Evolutionary conservation across 2,888 invertebrate genomes (phyloP), one percentile per base, ranked within the genome.

Genomic region (Sinotaia quadrata): DNA sequence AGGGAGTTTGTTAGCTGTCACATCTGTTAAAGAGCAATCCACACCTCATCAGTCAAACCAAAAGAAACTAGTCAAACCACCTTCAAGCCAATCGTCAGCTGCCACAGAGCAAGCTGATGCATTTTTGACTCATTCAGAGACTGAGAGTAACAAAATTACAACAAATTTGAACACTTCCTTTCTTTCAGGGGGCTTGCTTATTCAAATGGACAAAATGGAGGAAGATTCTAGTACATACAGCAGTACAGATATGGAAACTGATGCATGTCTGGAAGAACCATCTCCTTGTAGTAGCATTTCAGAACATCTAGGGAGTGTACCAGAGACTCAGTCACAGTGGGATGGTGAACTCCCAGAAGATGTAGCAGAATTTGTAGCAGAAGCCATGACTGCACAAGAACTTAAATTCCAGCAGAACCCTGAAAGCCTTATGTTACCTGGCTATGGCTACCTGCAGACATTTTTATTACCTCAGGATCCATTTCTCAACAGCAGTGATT

Each of bases 361-460:
- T 61, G 81, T 84, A 18, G 81, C 81, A 10, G 83, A 84, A 61
- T 84, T 82, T 69, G 81, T 84, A 24, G 60, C 54, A 61, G 44
- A 67, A 60, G 62, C 49, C 61, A 29, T 47, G 49, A 37, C 58
- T 21, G 58, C 58, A 44, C 44, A 47, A 44, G 27, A 66, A 27
- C 47, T 41, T 18, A 57, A 58, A 36, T 8, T 66, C 7, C 57
- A 54, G 34, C 60, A 36, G 27, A 27, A 24, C 34, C 18, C 34
- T 24, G 27, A 27, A 24, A 27, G n/a, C 15, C 41, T 41, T 12
- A 10, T 41, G 10, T 12, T 41, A 18, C 18, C 31, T 24, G 52
- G 31, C 18, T 33, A 24, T 33, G 44, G 44, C n/a, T 59, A 36
- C 27, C 36, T 33, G 47, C 61, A 60, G 51, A 31, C 47, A 21